Evolutionary conservation across 1,140 invertebrate genomes (phyloP), one percentile per base, ranked within the genome.

Genomic region (Hypothenemus hampei): DNA sequence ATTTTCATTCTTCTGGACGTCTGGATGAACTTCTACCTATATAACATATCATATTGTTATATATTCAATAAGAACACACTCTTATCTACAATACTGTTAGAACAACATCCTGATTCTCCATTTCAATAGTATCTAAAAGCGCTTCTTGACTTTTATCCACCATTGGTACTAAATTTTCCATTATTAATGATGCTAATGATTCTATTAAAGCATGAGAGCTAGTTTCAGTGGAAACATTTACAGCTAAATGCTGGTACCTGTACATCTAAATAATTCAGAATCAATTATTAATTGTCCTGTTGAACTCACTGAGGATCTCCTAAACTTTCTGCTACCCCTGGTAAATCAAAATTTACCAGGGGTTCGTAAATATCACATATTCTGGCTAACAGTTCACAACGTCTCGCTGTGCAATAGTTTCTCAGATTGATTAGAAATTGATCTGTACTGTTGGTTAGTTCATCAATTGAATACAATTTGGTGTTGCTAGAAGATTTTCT

Each of bases 321-420:
- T 11, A 35, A 11, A 3, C 4, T 4, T 19, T 11, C 11, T 1
- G 20, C 6, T 1, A 18, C 45, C 3, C 24, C 21, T 19, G 7
- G 3, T 1, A 35, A 13, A n/a, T 35, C 45, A 4, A 37, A 13
- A n/a, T 56, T 6, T 15, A 49, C 53, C 15, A 48, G 18, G 22
- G 53, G 53, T 33, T 56, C 53, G 39, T 56, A 56, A 18, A 48
- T 49, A 26, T 56, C 53, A 16, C 53, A 56, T 18, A 56, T 56
- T 41, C 26, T 56, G n/a, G 53, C 36, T 6, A 45, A 44, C 10
- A 56, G 36, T 18, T 48, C 8, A 31, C 53, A 56, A 11, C 6
- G 11, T 13, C 29, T 24, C 10, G 19, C 29, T 11, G 24, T 33
- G n/a, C 53, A 56, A 21, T 45, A 56, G 11, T 31, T 31, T 35